These are phyloP conservation scores for Zosterops lateralis DNA, from an alignment of 2,113 vertebrate genomes.

Conservation along the genomic window DNA sequence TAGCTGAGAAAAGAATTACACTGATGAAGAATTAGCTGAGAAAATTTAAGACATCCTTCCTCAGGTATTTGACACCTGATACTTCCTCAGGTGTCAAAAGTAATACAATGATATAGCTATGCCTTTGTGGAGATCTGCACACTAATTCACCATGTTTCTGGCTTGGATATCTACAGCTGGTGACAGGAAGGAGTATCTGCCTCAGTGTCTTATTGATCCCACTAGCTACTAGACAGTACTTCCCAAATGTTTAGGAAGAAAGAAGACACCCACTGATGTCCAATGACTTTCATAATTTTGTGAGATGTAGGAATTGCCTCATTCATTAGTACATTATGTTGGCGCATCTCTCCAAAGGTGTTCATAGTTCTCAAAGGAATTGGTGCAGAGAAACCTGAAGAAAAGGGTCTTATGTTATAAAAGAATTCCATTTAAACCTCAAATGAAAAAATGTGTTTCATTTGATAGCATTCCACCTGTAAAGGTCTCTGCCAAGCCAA, in stretches of 20 bases:
- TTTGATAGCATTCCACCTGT: neutral
- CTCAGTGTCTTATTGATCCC: neutral
- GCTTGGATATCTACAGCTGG: neutral
- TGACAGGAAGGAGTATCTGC: neutral
- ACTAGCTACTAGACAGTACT: neutral
- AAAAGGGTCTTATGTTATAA: neutral
- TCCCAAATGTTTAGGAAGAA: neutral
- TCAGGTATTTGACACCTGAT: neutral
- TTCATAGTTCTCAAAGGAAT: neutral
- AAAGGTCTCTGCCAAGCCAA: neutral
- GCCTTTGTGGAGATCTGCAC: neutral
- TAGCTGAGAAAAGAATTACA: neutral
- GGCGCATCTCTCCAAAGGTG: neutral
- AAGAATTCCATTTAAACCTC: neutral
- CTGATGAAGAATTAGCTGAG: neutral
- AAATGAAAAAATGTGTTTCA: neutral
- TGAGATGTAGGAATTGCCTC: neutral
- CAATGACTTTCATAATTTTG: neutral
- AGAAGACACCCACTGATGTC: neutral
- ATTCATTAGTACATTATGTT: fast-evolving
- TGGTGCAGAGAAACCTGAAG: neutral
- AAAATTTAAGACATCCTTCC: neutral
- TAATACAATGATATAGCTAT: neutral
- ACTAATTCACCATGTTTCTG: neutral
- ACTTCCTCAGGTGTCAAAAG: neutral